Evolutionary conservation across 2,113 vertebrate species (phyloP).

Genomic region (Manacus vitellinus): DNA sequence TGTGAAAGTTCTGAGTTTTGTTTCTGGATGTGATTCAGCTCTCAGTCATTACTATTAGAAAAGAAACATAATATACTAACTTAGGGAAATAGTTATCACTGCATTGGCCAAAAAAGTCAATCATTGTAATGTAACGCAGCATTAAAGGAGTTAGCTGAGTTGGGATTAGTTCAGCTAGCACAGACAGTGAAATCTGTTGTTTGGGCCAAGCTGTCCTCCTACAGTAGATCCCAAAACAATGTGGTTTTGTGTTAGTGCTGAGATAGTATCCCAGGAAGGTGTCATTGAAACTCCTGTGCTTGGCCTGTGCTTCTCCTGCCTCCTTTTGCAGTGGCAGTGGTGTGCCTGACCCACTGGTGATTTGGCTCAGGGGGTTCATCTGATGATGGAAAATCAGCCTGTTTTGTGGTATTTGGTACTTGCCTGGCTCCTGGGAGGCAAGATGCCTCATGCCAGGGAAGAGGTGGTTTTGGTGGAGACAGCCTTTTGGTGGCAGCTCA

Average conservation of each 20-base stretch:
- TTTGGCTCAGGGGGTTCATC: neutral
- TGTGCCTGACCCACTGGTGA: neutral
- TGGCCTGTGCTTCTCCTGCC: neutral
- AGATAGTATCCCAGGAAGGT: neutral
- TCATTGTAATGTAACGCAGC: neutral
- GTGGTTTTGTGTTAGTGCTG: neutral
- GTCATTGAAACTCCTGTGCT: neutral
- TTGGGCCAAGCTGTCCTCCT: neutral
- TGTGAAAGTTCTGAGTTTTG: neutral
- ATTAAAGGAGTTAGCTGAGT: neutral
- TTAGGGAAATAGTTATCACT: conserved; percentile 24
- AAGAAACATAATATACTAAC: conserved; percentile 12
- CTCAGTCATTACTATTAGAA: neutral
- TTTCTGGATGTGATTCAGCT: neutral
- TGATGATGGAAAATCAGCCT: neutral
- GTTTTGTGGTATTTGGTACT: neutral
- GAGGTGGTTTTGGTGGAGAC: neutral
- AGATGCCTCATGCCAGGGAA: neutral
- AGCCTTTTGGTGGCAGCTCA: neutral
- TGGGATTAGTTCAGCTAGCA: neutral
- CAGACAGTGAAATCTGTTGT: neutral
- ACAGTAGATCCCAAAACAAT: neutral
- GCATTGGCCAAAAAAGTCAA: neutral
- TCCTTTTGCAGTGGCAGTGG: neutral
- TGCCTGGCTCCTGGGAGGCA: neutral